Conservation (phyloP, 2,113 vertebrate genomes). For the Poeciliopsis turrubarensis region DNA sequence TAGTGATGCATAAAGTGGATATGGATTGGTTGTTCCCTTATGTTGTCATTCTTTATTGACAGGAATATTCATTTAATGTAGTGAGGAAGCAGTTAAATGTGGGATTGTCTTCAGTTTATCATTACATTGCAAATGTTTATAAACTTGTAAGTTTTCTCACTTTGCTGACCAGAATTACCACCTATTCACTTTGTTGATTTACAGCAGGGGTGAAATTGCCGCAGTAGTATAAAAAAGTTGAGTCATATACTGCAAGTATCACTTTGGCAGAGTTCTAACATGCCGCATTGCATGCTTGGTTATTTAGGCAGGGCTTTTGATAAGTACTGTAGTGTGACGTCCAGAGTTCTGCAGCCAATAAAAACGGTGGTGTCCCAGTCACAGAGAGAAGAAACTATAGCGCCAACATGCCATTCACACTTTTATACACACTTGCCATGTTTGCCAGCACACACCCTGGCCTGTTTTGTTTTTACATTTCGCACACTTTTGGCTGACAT, state of each 20-base stretch:
- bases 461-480: slow-evolving; percentile 37
- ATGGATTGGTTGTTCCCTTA: neutral
- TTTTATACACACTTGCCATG: slow-evolving; percentile 56
- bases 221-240: slow-evolving; percentile 41
- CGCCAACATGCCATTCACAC: slow-evolving; percentile 59
- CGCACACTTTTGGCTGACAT: slow-evolving; percentile 33
- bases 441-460: slow-evolving; percentile 50
- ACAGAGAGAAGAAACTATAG: slow-evolving; percentile 36
- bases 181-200: slow-evolving; percentile 43
- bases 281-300: slow-evolving; percentile 64
- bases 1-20: neutral
- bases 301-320: slow-evolving; percentile 71
- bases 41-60: neutral
- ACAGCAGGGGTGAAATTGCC: slow-evolving; percentile 57
- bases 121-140: neutral
- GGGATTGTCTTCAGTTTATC: neutral
- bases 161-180: slow-evolving; percentile 42
- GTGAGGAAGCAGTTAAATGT: neutral
- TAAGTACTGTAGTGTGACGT: slow-evolving; percentile 64
- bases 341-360: slow-evolving; percentile 51
- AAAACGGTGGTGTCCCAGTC: slow-evolving; percentile 38
- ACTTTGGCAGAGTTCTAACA: slow-evolving; percentile 68
- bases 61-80: neutral
- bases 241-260: slow-evolving; percentile 41
- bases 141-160: slow-evolving; percentile 17